Base-by-base conservation (phyloP, 2,113 vertebrate genomes). In the Sialia sialis region DNA sequence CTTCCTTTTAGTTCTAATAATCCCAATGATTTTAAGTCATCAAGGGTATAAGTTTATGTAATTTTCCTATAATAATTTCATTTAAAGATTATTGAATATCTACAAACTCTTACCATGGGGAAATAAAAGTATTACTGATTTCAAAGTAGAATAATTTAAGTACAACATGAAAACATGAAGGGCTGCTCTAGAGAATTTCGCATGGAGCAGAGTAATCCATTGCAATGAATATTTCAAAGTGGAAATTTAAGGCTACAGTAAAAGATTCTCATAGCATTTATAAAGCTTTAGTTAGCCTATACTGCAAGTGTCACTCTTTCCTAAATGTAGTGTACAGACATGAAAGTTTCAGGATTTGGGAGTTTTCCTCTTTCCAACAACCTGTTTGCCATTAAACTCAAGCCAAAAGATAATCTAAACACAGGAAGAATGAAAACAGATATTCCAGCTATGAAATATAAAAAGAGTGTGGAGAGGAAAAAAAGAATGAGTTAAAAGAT, bases 141-240 rank as follows among this genome's bases (percentile, higher is more conserved):
- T 93, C 63, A 46, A 84, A 95, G 73, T 13, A 27, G 52, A 41
- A 56, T 81, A 63, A 90, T 94, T 94, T 73, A 95, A 90, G 36
- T 74, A 87, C 16, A 81, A 73, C 64, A 91, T 93, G 59, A 92
- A 93, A 90, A 93, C 4, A 3, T 72, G 87, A 82, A 85, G 54
- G 77, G 70, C 26, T 79, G 52, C 84, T 80, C 75, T 23, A 69
- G 93, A 96, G 75, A 91, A 93, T 95, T 94, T 87, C 68, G 76
- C 49, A 84, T 77, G 29, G 48, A 92, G 41, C 55, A 54, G n/a
- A 93, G 11, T 69, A 96, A 96, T 69, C 56, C 67, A 76, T 85
- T 89, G 14, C 58, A 96, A 95, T 68, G 56, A 95, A 96, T 94
- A 95, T 96, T 97, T 97, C 58, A 81, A 96, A 75, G 26, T 73